Conservation (phyloP, 1,140 invertebrate genomes). For the Sinonovacula constricta region DNA sequence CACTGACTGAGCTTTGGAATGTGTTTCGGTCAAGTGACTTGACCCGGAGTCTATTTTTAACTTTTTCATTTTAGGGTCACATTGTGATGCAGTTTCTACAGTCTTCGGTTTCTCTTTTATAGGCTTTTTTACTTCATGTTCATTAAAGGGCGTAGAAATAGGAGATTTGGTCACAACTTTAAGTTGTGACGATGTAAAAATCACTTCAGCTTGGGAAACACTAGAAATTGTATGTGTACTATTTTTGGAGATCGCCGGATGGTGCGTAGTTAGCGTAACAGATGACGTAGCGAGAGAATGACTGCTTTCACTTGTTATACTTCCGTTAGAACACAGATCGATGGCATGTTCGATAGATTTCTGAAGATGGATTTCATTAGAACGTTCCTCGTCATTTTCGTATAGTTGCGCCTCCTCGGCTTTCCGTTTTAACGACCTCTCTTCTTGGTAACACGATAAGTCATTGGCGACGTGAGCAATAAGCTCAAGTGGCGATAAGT, state of each 20-base stretch:
- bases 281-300: neutral
- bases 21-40: neutral
- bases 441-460: conserved; percentile 32
- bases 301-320: neutral
- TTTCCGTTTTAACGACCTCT: conserved; percentile 43
- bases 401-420: conserved; percentile 32
- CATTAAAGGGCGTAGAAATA: neutral
- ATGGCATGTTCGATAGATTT: conserved; percentile 48
- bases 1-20: neutral
- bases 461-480: conserved; percentile 52
- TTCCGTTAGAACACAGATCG: conserved; percentile 40
- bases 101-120: conserved; percentile 35
- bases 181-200: neutral
- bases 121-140: neutral
- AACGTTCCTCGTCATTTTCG: conserved; percentile 45
- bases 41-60: conserved; percentile 5
- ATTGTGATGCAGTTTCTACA: conserved; percentile 42
- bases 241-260: neutral
- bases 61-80: conserved; percentile 42
- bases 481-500: conserved; percentile 48
- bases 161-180: neutral
- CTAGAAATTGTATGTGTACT: neutral
- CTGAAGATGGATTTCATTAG: conserved; percentile 33
- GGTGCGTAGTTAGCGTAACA: neutral
- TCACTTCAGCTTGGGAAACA: neutral